Evolutionary conservation across 2,888 invertebrate genomes (phyloP), one percentile per base, ranked within the genome.

Genomic region (Rhodophaea formosa): DNA sequence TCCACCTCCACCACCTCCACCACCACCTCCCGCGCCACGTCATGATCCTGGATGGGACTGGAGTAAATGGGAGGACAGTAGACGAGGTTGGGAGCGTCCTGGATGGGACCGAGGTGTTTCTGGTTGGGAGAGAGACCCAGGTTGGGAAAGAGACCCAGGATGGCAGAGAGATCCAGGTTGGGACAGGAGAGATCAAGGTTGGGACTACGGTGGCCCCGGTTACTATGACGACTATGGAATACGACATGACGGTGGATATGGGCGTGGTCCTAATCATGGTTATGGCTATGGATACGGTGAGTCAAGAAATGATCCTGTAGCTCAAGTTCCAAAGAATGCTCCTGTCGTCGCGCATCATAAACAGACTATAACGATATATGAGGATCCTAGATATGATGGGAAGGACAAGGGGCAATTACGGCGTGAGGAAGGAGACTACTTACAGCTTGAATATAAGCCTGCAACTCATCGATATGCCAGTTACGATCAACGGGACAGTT

Each of bases 311-410:
- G 70, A 69, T 44, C 86, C 86, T 0, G 82, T 87, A 0, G 84
- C 84, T 3, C 75, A 86, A 68, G 67, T 84, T 42, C 86, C 88
- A 10, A 75, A 74, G 57, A 79, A 85, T 55, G 77, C 80, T 2
- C 89, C 91, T 7, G 82, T 88, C 0, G 85, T 90, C 14, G 87
- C 90, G 1, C 87, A 84, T 54, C 80, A 90, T 44, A 87, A 89
- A 62, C 91, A 91, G 68, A 92, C 91, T 12, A 92, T 92, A 59
- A 92, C 92, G 3, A 91, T 92, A 58, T 92, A 91, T 59, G 92
- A 92, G 71, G 92, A 92, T 67, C 92, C 92, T 7, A 79, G 92
- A 62, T 89, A 91, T 62, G 76, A 81, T 47, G 88, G 87, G 0
- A 84, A 82, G 35, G 83, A 85, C 63, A 81, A 82, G 51, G 88